Conservation (phyloP, 2,888 invertebrate species). For the Parthenolecanium corni region DNA sequence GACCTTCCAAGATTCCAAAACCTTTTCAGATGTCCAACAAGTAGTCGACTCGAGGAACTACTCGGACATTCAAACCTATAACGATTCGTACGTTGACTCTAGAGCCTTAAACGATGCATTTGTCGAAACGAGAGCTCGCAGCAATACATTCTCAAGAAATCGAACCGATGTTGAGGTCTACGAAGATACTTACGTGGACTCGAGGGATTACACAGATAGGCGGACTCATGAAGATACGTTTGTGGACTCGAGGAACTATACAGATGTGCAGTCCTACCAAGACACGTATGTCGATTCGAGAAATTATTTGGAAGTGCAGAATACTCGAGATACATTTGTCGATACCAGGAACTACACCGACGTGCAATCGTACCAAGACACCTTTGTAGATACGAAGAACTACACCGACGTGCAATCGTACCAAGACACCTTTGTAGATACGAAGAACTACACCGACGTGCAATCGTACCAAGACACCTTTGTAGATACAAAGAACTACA, state of each 20-base stretch:
- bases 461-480: background rate
- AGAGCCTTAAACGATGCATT: background rate
- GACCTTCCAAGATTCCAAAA: background rate
- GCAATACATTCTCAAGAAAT: too few species aligned
- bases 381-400: background rate
- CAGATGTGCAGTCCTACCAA: too few species aligned
- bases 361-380: too few species aligned
- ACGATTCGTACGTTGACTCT: background rate
- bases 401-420: background rate
- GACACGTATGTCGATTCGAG: too few species aligned
- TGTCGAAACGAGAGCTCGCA: background rate
- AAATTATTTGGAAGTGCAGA: too few species aligned
- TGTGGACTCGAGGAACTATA: too few species aligned
- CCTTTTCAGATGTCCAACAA: background rate
- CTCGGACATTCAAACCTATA: background rate
- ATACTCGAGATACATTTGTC: too few species aligned
- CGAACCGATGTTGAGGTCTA: too few species aligned
- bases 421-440: background rate
- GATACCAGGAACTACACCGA: too few species aligned
- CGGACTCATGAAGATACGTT: too few species aligned
- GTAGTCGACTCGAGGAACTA: background rate
- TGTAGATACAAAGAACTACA: background rate
- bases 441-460: background rate
- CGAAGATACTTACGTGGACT: too few species aligned
- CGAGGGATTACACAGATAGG: too few species aligned